Evolutionary conservation across 2,888 invertebrate species (phyloP), one percentile per base, ranked within the genome.

Genomic region (Drosophila buzzatii): DNA sequence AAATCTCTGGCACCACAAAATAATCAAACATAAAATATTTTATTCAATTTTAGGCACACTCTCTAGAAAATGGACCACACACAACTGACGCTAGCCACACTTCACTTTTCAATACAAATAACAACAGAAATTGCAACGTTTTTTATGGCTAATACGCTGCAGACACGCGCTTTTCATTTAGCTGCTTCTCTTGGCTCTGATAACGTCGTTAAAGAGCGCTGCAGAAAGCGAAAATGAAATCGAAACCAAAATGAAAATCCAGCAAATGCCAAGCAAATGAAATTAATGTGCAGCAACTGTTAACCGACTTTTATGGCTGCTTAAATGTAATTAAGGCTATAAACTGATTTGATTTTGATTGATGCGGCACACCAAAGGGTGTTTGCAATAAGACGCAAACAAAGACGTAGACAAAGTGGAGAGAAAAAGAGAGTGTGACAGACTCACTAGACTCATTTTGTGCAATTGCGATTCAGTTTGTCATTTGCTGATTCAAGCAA

Each of bases 251-350:
- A 75, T 53, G 47, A 56, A 68, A 58, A 59, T 27, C 74, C 71
- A 85, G 68, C 69, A 14, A 51, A 18, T 52, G 45, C 58, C 58
- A n/a, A 61, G 56, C 76, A 37, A 83, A 83, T 70, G 70, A 79
- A 81, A 83, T 56, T 74, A 84, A 53, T 74, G 84, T 72, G 67
- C 69, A 72, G 52, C 71, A 76, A 75, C 78, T 67, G 78, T 65
- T 78, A 80, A 76, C 85, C 82, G 77, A 78, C 87, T 84, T 84
- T 85, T 87, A 87, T 72, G 82, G 84, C 87, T 87, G 84, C 87
- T 78, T 78, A 65, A 69, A 60, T 60, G 80, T 85, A 84, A 84
- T 82, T 84, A 87, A 82, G 87, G 87, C 85, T 87, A 72, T 81
- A 87, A 81, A 67, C 73, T 53, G 82, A 75, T 87, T 87, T 81